Evolutionary conservation across 2,888 invertebrate genomes (phyloP).

Genomic region (Chaetogeoica ovagalla): DNA sequence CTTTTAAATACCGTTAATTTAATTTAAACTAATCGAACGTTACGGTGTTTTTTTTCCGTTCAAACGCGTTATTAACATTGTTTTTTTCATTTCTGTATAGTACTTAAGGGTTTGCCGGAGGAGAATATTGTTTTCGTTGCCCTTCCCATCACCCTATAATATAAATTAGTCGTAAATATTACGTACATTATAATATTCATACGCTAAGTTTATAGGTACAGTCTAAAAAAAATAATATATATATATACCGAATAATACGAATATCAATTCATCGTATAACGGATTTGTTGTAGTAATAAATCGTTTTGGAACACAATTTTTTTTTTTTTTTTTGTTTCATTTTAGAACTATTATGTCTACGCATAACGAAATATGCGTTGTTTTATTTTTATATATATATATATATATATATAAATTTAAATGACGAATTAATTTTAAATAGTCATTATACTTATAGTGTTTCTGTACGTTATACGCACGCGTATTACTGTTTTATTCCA

Average conservation of each 20-base stretch:
- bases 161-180: conserved; percentile 43
- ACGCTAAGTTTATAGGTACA: conserved; percentile 27
- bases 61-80: conserved; percentile 5
- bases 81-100: conserved; percentile 23
- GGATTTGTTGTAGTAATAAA: background rate
- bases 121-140: conserved; percentile 53
- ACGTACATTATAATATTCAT: conserved; percentile 33
- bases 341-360: background rate
- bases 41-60: conserved; percentile 2
- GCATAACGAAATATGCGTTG: too few species aligned
- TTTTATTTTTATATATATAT: too few species aligned
- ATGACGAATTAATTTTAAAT: background rate
- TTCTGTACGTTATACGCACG: background rate
- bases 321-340: too few species aligned
- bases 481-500: too few species aligned
- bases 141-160: conserved; percentile 50
- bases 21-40: too few species aligned
- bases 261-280: background rate
- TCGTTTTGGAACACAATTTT: background rate
- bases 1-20: background rate
- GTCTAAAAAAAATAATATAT: background rate
- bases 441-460: background rate
- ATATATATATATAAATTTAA: too few species aligned
- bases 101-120: conserved; percentile 52
- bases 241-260: background rate